Percentiles rank a stretch among this genome's conserved stretches.
Evolutionary conservation across 2,113 vertebrate genomes (phyloP).

Genomic region (Panthera leo): DNA sequence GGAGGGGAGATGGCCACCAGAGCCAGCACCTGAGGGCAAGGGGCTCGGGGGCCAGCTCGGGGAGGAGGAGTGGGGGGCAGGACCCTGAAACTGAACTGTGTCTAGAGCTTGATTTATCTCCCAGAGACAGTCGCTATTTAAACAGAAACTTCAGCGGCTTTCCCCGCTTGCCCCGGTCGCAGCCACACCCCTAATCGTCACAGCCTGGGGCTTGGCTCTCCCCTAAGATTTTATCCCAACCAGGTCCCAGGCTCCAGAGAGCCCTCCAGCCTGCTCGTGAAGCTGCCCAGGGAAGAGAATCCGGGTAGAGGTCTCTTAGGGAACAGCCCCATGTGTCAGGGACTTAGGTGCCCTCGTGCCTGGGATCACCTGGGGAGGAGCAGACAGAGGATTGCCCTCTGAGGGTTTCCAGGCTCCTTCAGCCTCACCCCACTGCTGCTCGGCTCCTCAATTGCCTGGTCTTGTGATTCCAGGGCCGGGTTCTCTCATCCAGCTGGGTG

Average conservation of each 20-base stretch:
- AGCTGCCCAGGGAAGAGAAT: not conserved
- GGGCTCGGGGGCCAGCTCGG: rapidly evolving
- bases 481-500: not conserved
- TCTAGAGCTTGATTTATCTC: not conserved
- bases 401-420: not conserved
- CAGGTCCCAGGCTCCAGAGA: not conserved
- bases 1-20: not conserved
- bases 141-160: not conserved
- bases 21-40: not conserved
- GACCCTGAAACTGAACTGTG: too few relatives aligned
- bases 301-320: rapidly evolving
- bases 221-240: not conserved
- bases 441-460: rapidly evolving
- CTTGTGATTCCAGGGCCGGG: not conserved
- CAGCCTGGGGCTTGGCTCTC: not conserved
- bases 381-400: not conserved
- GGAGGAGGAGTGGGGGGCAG: not conserved
- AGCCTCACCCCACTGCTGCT: not conserved
- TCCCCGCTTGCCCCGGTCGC: not conserved
- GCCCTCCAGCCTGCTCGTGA: not conserved
- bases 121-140: not conserved
- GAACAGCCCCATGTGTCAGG: rapidly evolving
- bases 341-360: not conserved
- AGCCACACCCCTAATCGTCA: not conserved
- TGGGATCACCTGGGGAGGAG: not conserved